Base-by-base conservation (phyloP, 2,113 vertebrate genomes). In the Oceanodroma tethys region DNA sequence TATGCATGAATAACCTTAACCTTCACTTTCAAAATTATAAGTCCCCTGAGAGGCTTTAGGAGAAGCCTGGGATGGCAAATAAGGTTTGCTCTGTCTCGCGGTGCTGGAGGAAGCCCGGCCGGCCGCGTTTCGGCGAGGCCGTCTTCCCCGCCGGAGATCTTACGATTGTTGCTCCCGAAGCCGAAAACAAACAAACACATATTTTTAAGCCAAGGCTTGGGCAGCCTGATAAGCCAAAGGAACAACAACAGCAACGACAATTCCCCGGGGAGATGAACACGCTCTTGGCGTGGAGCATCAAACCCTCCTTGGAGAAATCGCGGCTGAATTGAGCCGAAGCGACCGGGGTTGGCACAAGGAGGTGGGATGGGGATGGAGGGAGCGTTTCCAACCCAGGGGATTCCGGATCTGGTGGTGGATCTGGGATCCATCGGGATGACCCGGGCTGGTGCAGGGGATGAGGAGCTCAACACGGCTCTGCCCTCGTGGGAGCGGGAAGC, bases 11-110 rank as follows among this genome's bases (percentile, higher is more conserved):
- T 97, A 95, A 95, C 81, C 93, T 96, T 92, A 93, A 87, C 95
- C 91, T 96, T 97, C 88, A 81, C 94, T 96, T 97, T 53, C 71
- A 83, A 92, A 95, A 50, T 96, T 93, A 36, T 70, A 56, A 91
- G 89, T 94, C 92, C 89, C 95, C 13, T 0, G 93, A 75, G 97
- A 88, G 81, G 71, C 40, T 91, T 96, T 70, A 59, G 81, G 90
- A 94, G 90, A 97, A 92, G 81, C n/a, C 65, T 59, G 88, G 29
- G 83, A 81, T 91, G 90, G 91, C 70, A 94, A 83, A 96, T 95
- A 93, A 88, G 85, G 92, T 98, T 88, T 75, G 86, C 67, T 96
- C 88, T 94, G 95, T 96, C 86, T 95, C 19, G 6, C 7, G 1
- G 67, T 3, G 8, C 86, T 55, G 70, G 78, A 93, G 92, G 88